Evolutionary conservation across 2,113 vertebrate genomes (phyloP).

Genomic region (Tragelaphus buxtoni): DNA sequence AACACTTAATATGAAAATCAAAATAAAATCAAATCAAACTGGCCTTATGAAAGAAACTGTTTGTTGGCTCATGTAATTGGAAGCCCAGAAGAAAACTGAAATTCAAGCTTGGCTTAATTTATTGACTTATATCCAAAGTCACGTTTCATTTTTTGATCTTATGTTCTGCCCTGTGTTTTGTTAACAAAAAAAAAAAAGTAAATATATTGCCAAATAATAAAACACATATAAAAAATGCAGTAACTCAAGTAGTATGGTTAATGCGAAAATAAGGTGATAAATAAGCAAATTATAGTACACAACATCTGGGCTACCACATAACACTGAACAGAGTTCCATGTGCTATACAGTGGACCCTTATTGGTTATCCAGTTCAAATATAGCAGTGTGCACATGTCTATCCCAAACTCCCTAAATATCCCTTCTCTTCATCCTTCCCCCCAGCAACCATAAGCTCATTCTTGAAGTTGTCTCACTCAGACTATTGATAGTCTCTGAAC

Average conservation of each 20-base stretch:
- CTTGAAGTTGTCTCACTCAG: background rate
- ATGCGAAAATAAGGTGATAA: background rate
- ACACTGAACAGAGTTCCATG: background rate
- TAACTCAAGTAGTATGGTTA: background rate
- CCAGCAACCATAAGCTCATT: background rate
- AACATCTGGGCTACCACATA: background rate
- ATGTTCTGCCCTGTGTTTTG: background rate
- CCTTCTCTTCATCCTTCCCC: background rate
- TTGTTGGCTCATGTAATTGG: background rate
- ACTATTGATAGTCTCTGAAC: background rate
- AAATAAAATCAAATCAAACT: background rate
- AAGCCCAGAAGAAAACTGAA: background rate
- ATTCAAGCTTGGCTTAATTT: background rate
- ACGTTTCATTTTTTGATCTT: background rate
- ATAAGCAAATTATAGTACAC: background rate
- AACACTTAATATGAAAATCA: background rate
- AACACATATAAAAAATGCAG: background rate
- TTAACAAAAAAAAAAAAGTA: background rate
- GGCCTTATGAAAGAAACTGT: background rate
- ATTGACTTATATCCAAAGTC: background rate
- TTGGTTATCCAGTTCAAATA: background rate
- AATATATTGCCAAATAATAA: background rate
- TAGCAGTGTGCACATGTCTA: background rate
- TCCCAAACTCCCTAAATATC: background rate
- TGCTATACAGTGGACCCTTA: background rate